Percentiles rank a stretch among this genome's conserved stretches.
Evolutionary conservation across 2,888 invertebrate species (phyloP).

Genomic region (Melitaea athalia): DNA sequence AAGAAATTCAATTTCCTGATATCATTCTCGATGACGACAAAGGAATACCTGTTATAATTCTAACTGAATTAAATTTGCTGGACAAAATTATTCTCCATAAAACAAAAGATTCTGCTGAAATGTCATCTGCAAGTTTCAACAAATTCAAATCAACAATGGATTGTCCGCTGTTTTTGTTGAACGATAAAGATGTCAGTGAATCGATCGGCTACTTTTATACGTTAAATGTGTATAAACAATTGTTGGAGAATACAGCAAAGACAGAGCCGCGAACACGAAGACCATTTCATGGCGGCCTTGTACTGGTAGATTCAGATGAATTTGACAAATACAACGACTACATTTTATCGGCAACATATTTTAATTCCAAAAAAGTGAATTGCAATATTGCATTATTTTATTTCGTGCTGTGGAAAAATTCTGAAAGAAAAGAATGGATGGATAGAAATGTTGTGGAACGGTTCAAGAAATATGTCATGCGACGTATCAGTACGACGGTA

Average conservation of each 20-base stretch:
- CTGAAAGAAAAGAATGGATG: slow-evolving; percentile 58
- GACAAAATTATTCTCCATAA: slow-evolving; percentile 51
- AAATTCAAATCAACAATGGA: slow-evolving; percentile 52
- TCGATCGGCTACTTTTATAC: slow-evolving; percentile 58
- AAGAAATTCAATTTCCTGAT: slow-evolving; percentile 57
- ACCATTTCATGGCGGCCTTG: slow-evolving; percentile 53
- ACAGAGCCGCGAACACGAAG: slow-evolving; percentile 53
- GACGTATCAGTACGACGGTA: slow-evolving; percentile 48
- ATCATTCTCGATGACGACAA: slow-evolving; percentile 53
- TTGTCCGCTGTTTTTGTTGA: slow-evolving; percentile 52
- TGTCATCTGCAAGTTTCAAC: slow-evolving; percentile 46
- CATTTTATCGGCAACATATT: slow-evolving; percentile 55
- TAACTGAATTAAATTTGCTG: slow-evolving; percentile 47
- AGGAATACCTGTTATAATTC: slow-evolving; percentile 54
- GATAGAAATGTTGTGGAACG: slow-evolving; percentile 52
- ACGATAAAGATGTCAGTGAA: slow-evolving; percentile 48
- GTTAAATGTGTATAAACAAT: slow-evolving; percentile 52
- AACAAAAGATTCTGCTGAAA: slow-evolving; percentile 1
- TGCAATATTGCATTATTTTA: slow-evolving; percentile 55
- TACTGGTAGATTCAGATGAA: slow-evolving; percentile 47
- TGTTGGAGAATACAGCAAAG: slow-evolving; percentile 42
- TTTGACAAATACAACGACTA: slow-evolving; percentile 59
- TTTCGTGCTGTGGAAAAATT: slow-evolving; percentile 54
- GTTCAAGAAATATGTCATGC: slow-evolving; percentile 50
- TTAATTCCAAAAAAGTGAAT: slow-evolving; percentile 49